These are phyloP conservation scores for Sinocyclocheilus rhinocerous DNA, from an alignment of 2,113 vertebrate genomes.

Conservation along the genomic window DNA sequence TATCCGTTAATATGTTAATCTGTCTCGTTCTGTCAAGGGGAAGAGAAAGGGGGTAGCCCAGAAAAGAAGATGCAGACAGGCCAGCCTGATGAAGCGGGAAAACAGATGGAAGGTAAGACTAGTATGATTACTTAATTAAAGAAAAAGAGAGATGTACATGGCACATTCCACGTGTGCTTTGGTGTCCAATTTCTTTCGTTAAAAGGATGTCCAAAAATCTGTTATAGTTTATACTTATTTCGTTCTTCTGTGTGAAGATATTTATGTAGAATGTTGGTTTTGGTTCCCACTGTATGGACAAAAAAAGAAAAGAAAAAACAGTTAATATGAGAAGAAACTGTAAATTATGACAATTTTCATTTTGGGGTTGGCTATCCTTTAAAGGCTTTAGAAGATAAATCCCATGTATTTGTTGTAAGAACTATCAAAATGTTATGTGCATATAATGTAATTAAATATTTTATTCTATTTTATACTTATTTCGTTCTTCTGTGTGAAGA, in stretches of 20 bases:
- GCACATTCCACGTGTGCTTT: not conserved
- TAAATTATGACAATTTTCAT: too few species aligned
- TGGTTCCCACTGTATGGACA: too few species aligned
- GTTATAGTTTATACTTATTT: not conserved
- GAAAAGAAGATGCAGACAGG: slow-evolving; percentile 12
- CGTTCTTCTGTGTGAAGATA: not conserved
- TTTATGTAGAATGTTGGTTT: not conserved
- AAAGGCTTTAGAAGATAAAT: too few species aligned
- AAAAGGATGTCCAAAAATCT: not conserved
- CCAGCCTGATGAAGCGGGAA: not conserved
- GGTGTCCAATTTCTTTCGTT: not conserved
- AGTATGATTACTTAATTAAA: not conserved
- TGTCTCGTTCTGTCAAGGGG: slow-evolving; percentile 28
- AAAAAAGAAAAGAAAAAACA: too few species aligned
- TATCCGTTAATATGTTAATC: slow-evolving; percentile 43
- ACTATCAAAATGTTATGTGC: too few species aligned
- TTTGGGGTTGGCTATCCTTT: too few species aligned
- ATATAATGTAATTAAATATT: too few species aligned
- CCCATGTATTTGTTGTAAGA: too few species aligned
- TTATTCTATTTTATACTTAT: too few species aligned
- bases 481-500: not conserved
- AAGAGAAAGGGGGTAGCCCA: slow-evolving; percentile 14
- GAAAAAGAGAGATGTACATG: not conserved
- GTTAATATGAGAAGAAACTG: too few species aligned
- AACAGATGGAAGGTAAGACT: slow-evolving; percentile 45